Base-by-base conservation (phyloP, 2,888 invertebrate genomes). In the Diaperis boleti region DNA sequence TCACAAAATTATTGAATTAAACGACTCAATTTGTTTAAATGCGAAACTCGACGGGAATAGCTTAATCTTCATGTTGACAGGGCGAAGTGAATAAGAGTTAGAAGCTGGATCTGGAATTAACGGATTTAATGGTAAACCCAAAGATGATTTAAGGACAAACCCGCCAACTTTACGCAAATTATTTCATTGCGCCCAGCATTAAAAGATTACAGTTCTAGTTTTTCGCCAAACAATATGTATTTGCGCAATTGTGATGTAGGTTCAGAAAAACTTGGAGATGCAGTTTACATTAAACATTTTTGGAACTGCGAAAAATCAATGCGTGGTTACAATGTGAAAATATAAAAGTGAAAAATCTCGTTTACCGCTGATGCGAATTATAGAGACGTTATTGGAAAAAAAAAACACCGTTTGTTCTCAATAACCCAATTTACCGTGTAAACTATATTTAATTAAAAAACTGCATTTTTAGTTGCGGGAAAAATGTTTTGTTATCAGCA, bases 131-230 rank as follows among this genome's bases (percentile, higher is more conserved):
- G 15, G 31, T 35, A 44, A 56, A 45, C 59, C 47, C 59, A 18
- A 47, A 59, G 56, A 59, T 59, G 59, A 59, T 49, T 59, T 49
- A 59, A 49, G 29, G 59, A 35, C 49, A 59, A 33, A 49, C 47
- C 39, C 35, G n/a, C 47, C 22, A 59, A 59, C 47, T 47, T 56
- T 37, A 33, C 33, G 11, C 17, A 42, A 55, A 55, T 55, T 41
- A 55, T 18, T 55, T 29, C 26, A 17, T 20, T 15, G 20, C 15
- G 18, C 14, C 18, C 45, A 22, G 2, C 11, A 29, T 13, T 14
- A 45, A 29, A 45, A 29, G 14, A 33, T 10, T 10, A 33, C 33
- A 31, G 31, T 31, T 31, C 8, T 31, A n/a, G 31, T n/a, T 31
- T 33, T 33, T 10, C 33, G 33, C n/a, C n/a, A n/a, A n/a, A n/a